Evolutionary conservation across 2,113 vertebrate genomes (phyloP), one percentile per base, ranked within the genome.

Genomic region (Potamarius usumacintae): DNA sequence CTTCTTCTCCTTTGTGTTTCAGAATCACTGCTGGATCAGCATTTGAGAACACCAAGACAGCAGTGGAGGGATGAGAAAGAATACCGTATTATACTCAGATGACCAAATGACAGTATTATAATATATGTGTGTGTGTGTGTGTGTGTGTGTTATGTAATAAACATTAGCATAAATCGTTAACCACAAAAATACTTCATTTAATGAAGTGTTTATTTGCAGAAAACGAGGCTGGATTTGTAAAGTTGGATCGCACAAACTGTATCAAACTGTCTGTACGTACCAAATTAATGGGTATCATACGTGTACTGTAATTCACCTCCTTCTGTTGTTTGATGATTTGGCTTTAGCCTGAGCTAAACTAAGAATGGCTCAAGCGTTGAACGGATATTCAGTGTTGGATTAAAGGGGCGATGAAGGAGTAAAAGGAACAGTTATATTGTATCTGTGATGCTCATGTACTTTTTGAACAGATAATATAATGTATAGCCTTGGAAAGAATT

Each of bases 11-110:
- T 89, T 79, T 92, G 89, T 86, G 88, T 94, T 93, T 72, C 94
- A 96, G 95, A 90, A 91, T 94, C 65, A 90, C 78, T 88, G 84
- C 92, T 5, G 95, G 93, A 86, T 85, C 94, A 80, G 93, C 92
- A 86, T 95, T 95, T 91, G 95, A 96, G 82, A 94, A 92, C 88
- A 94, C 93, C 88, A 95, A 94, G 93, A 95, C 93, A 0, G 95
- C 94, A 60, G 94, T 96, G 63, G 95, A 95, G 82, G 95, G 95
- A 11, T 94, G 94, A 90, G 94, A 93, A 89, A 89, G 30, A 57
- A n/a, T 65, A 2, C 62, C 57, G 14, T 34, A 14, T 76, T 83
- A 20, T 15, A 77, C 12, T 62, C 42, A 63, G 25, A 69, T 60
- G 76, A 76, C 63, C 48, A 62, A 52, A 85, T 79, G 30, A 83